Percentiles rank a stretch among this genome's conserved stretches.
Evolutionary conservation across 2,888 invertebrate species (phyloP).

Genomic region (Lepetodrilus schrolli): DNA sequence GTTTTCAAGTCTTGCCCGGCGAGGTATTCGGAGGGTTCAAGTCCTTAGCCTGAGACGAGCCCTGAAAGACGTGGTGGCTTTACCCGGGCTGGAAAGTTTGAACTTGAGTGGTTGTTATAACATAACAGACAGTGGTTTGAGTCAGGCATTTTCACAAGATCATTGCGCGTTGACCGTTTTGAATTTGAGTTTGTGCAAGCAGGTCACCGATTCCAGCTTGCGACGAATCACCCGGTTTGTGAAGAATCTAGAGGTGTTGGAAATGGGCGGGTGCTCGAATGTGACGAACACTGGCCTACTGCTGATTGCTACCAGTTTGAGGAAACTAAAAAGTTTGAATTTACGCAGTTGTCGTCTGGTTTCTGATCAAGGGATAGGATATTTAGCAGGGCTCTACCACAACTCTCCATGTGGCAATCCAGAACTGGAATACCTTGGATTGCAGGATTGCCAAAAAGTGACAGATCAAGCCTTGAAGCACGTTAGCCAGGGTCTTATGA

Average conservation of each 20-base stretch:
- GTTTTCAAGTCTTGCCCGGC: conserved; percentile 88
- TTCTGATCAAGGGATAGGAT: conserved; percentile 91
- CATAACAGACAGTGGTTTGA: conserved; percentile 89
- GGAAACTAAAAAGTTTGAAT: conserved; percentile 88
- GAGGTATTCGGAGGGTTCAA: conserved; percentile 92
- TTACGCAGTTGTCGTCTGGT: conserved; percentile 94
- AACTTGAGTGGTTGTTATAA: conserved; percentile 95
- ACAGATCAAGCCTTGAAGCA: conserved; percentile 92
- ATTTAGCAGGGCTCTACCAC: conserved; percentile 81
- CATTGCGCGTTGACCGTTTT: conserved; percentile 86
- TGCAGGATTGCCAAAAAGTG: conserved; percentile 95
- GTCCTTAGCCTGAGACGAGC: conserved; percentile 89
- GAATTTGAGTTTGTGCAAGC: conserved; percentile 93
- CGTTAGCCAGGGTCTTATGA: conserved; percentile 86
- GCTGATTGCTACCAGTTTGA: conserved; percentile 90
- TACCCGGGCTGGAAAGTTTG: conserved; percentile 89
- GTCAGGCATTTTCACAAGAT: conserved; percentile 86
- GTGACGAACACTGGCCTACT: conserved; percentile 91
- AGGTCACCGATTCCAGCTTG: conserved; percentile 92
- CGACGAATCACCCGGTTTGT: conserved; percentile 88
- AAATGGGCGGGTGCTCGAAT: conserved; percentile 93
- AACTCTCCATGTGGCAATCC: conserved; percentile 77
- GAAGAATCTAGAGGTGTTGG: conserved; percentile 88
- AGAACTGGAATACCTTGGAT: conserved; percentile 87
- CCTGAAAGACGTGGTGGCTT: conserved; percentile 88